Percentiles rank a stretch among this genome's conserved stretches.
These are phyloP conservation scores for Cisticola juncidis DNA, from an alignment of 2,113 vertebrate genomes.

Conservation along the genomic window DNA sequence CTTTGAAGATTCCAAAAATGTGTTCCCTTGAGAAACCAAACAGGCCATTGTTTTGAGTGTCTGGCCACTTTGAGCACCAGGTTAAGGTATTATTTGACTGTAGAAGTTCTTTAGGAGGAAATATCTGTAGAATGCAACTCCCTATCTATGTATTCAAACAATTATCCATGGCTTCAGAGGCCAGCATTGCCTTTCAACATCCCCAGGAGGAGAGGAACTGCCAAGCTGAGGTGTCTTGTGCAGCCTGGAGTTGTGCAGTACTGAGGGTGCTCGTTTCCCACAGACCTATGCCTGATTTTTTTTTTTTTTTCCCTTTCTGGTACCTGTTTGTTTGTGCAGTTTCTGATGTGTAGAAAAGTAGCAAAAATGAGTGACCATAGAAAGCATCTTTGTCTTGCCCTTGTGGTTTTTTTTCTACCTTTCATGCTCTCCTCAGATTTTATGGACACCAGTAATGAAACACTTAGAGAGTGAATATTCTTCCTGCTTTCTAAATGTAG, in stretches of 20 bases:
- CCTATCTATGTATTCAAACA: not conserved
- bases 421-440: not conserved
- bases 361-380: not conserved
- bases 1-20: not conserved
- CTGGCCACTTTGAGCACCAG: fast-evolving
- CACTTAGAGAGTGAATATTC: not conserved
- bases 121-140: not conserved
- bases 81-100: fast-evolving
- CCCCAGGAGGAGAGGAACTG: not conserved
- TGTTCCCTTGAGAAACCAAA: not conserved
- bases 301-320: not conserved
- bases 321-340: fast-evolving
- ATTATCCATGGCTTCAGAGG: not conserved
- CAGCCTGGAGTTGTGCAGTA: not conserved
- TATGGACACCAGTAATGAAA: not conserved
- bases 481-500: not conserved
- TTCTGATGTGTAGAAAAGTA: not conserved
- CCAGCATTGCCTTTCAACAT: not conserved
- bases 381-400: not conserved
- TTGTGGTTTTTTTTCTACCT: not conserved
- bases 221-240: not conserved
- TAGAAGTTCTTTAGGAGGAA: not conserved
- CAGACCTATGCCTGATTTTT: not conserved
- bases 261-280: not conserved
- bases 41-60: fast-evolving